Conservation (phyloP, 2,797 vertebrate species). For the Tinamus major region DNA sequence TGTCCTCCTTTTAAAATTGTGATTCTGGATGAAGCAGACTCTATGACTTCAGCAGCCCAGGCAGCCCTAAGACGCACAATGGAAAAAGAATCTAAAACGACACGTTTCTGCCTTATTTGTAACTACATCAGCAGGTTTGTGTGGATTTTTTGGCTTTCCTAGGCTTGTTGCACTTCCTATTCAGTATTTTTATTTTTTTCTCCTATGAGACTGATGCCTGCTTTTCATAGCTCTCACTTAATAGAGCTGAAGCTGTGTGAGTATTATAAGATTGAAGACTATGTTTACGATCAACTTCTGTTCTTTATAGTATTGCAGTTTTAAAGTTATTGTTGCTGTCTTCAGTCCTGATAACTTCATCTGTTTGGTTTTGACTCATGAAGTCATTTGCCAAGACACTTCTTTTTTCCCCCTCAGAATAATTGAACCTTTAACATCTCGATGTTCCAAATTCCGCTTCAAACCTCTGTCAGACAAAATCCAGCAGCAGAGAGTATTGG, state of each 20-base stretch:
- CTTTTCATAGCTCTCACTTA: not conserved
- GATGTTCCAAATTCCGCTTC: slow-evolving; percentile 99
- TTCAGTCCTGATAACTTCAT: not conserved
- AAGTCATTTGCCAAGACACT: not conserved
- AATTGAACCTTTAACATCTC: slow-evolving; percentile 96
- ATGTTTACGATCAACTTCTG: not conserved
- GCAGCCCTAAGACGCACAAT: slow-evolving; percentile 96
- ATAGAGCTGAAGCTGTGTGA: not conserved
- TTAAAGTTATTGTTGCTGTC: not conserved
- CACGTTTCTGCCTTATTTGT: slow-evolving; percentile 97
- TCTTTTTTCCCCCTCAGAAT: slow-evolving; percentile 81
- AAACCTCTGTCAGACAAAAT: slow-evolving; percentile 91
- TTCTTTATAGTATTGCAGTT: not conserved
- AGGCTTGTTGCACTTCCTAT: not conserved
- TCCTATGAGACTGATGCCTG: not conserved
- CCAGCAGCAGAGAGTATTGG: slow-evolving; percentile 88
- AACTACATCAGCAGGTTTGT: slow-evolving; percentile 95
- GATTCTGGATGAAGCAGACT: slow-evolving; percentile 98
- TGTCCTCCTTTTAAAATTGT: slow-evolving; percentile 99
- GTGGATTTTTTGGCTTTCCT: not conserved
- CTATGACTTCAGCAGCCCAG: slow-evolving; percentile 96
- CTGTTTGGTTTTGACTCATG: not conserved
- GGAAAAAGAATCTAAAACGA: slow-evolving; percentile 97
- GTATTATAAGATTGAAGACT: not conserved
- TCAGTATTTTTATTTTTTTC: not conserved